Base-by-base conservation (phyloP, 53 echinoderm and acorn worm genomes). In the Astropecten irregularis region DNA sequence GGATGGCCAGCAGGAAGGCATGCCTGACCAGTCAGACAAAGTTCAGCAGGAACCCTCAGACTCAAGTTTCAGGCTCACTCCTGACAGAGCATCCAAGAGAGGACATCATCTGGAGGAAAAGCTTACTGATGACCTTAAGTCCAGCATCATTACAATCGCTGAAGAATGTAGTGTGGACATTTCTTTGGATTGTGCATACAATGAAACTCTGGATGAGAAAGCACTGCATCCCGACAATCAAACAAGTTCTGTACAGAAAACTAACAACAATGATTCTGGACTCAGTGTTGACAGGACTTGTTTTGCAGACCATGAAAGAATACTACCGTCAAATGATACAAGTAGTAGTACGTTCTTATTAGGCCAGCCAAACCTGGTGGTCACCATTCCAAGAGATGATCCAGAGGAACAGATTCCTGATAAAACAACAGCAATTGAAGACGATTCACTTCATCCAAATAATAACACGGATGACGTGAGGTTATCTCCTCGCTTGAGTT, bases 321-420 rank as follows among this genome's bases (percentile, higher is more conserved):
- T 8, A 11, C 6, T 6, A 8, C 6, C 42, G 6, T 8, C 42
- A 11, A 42, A 6, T 11, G 11, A 6, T 6, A 8, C 42, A 6
- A 42, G 42, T 42, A 8, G 42, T 6, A 46, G 9, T 31, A 8
- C 6, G 40, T 28, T 79, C 49, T 31, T 79, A 19, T 23, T 46
- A n/a, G 28, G 26, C 15, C 79, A 61, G 46, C 62, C 79, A 0
- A 79, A 79, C 47, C 79, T 79, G 28, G 44, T 79, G 38, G 56
- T 79, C 62, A 79, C 79, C 47, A 27, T 79, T 33, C 62, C 62
- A 44, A 60, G 48, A 79, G 62, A 79, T 2, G 18, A 62, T 59
- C 15, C 27, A 13, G 40, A 55, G 39, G 76, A 79, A 46, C 2
- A 21, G 9, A 11, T 6, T 11, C 11, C 40, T 9, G 36, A 40